Base-by-base conservation (phyloP, 2,797 vertebrate genomes). In the Sebastes oblongus region DNA sequence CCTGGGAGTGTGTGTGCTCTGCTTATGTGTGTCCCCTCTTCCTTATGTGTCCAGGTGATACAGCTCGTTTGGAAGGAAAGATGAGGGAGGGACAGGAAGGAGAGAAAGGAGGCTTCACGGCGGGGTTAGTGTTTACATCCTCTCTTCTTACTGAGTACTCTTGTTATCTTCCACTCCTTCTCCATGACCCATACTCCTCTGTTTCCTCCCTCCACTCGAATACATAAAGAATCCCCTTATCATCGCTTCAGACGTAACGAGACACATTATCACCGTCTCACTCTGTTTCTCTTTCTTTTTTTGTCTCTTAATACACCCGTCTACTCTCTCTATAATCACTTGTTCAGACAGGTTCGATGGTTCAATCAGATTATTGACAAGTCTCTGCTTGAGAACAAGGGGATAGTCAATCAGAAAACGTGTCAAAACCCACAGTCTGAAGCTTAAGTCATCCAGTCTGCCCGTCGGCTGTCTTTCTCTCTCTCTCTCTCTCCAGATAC, bases 291-390 rank as follows among this genome's bases (percentile, higher is more conserved):
- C 11, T 60, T 29, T 25, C 64, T 59, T 52, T 68, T 36, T 72
- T 46, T 27, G 27, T 78, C 56, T 71, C 14, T 25, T 12, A 55
- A 73, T 66, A 64, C 36, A 67, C 27, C 27, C 16, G 16, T 60
- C 70, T 60, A 61, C 18, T 30, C 22, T 60, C 22, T 79, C 67
- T 2, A 61, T 62, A 89, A 75, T 84, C 82, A 84, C 80, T 76
- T 65, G 24, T 27, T 29, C 73, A 24, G 78, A 75, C 84, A 46
- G 66, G 66, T 70, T 80, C 32, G 54, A 16, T 54, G 30, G 62
- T 78, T 84, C 64, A 70, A 16, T 52, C 58, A 11, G 62, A 77
- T 12, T 88, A 89, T 72, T 70, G 86, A 80, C 81, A 70, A 16
- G 36, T 32, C 54, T 84, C 25, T 70, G 58, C 81, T 82, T 56